These are phyloP conservation scores for Aspiorhynchus laticeps DNA, from an alignment of 2,113 vertebrate species.

Conservation along the genomic window DNA sequence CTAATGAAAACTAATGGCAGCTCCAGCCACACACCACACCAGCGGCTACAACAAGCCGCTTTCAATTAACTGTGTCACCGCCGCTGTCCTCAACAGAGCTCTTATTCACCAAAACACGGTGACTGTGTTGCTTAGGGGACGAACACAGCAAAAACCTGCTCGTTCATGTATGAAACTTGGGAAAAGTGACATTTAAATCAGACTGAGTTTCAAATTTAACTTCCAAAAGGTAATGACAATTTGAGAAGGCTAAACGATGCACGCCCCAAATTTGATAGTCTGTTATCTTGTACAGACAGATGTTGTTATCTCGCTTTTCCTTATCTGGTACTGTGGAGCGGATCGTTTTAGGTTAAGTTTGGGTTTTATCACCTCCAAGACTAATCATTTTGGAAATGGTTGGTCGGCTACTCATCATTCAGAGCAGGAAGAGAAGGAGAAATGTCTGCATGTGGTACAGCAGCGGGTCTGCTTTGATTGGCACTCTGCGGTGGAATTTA, in stretches of 20 bases:
- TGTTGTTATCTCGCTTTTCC: slow-evolving; percentile 47
- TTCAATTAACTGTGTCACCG: slow-evolving; percentile 55
- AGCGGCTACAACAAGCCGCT: slow-evolving; percentile 45
- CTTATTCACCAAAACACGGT: slow-evolving; percentile 45
- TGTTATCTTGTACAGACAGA: slow-evolving; percentile 43
- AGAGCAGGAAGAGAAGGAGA: slow-evolving; percentile 47
- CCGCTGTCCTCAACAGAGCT: slow-evolving; percentile 1
- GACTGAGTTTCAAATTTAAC: slow-evolving; percentile 55
- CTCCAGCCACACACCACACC: slow-evolving; percentile 20
- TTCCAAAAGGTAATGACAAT: slow-evolving; percentile 18
- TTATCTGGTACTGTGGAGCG: background rate
- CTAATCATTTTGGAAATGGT: slow-evolving; percentile 45
- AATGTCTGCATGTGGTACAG: slow-evolving; percentile 56
- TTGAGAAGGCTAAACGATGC: slow-evolving; percentile 35
- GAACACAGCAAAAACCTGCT: background rate
- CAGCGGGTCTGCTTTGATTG: slow-evolving; percentile 59
- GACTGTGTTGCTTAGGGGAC: slow-evolving; percentile 40
- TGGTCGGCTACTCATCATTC: slow-evolving; percentile 48
- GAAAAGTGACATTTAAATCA: slow-evolving; percentile 23
- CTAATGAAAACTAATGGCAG: slow-evolving; percentile 56
- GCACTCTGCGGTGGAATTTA: slow-evolving; percentile 8
- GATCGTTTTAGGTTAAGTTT: slow-evolving; percentile 33
- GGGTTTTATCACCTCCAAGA: slow-evolving; percentile 44
- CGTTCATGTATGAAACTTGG: background rate
- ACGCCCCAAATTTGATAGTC: slow-evolving; percentile 15